A percentile compares a stretch with the other conserved stretches of the same genome.
Evolutionary conservation across 2,888 invertebrate genomes (phyloP).

Genomic region (Danaus chrysippus): DNA sequence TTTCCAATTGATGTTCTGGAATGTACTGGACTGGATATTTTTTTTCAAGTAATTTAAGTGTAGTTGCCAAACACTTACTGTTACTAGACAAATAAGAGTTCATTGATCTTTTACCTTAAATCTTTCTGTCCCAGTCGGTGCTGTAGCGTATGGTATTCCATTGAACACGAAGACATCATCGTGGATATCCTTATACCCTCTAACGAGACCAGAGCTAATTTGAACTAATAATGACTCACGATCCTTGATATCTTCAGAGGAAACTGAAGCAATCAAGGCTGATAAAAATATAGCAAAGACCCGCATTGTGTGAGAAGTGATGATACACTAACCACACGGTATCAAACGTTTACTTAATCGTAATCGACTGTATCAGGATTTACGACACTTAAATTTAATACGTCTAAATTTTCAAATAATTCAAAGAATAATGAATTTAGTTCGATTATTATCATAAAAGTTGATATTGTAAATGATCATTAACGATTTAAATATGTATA

Average conservation of each 20-base stretch:
- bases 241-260: neutral
- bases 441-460: too few species aligned
- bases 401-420: too few species aligned
- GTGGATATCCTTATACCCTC: constrained; percentile 35
- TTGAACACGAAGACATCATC: constrained; percentile 34
- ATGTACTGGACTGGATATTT: too few species aligned
- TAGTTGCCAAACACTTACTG: too few species aligned
- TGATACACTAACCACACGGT: neutral
- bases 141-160: constrained; percentile 44
- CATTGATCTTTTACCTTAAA: constrained; percentile 36
- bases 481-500: too few species aligned
- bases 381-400: too few species aligned
- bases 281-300: neutral
- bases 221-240: neutral
- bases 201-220: constrained; percentile 24
- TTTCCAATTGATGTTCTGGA: too few species aligned
- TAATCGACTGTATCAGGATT: too few species aligned
- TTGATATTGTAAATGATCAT: too few species aligned
- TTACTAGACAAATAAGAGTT: neutral
- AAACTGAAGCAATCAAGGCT: neutral
- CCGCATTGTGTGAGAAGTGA: neutral
- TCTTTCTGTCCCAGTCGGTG: constrained; percentile 39
- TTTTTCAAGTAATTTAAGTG: too few species aligned
- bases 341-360: neutral
- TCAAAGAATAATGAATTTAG: too few species aligned